Evolutionary conservation across 2,113 vertebrate species (phyloP).

Genomic region (Xiphias gladius): DNA sequence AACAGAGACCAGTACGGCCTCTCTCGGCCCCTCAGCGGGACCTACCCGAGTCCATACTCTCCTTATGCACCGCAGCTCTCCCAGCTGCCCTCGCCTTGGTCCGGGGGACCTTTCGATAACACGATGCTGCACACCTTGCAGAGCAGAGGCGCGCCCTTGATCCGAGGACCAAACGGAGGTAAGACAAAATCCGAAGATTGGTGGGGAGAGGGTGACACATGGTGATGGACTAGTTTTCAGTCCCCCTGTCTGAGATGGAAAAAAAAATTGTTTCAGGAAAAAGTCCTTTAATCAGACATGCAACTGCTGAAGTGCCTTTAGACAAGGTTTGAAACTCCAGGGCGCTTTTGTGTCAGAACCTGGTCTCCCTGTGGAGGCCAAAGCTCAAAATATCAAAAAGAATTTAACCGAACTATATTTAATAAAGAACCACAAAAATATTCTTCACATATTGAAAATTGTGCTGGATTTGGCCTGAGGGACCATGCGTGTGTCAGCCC

Average conservation of each 20-base stretch:
- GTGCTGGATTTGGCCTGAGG: neutral
- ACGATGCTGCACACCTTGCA: slow-evolving; percentile 96
- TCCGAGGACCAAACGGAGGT: slow-evolving; percentile 94
- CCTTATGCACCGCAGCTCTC: slow-evolving; percentile 92
- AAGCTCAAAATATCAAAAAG: neutral
- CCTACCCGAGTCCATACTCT: slow-evolving; percentile 92
- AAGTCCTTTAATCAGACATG: neutral
- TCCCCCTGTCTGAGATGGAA: neutral
- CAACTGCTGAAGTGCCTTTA: neutral
- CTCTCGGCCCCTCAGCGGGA: slow-evolving; percentile 89
- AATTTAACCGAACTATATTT: neutral
- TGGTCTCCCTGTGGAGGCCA: neutral
- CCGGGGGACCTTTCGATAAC: slow-evolving; percentile 91
- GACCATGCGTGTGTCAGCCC: neutral
- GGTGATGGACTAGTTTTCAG: neutral
- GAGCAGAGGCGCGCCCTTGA: slow-evolving; percentile 89
- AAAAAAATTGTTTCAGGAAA: neutral
- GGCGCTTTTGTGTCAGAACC: neutral
- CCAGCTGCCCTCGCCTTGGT: slow-evolving; percentile 92
- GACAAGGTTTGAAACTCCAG: neutral
- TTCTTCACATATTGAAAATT: neutral
- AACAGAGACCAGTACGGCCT: slow-evolving; percentile 94
- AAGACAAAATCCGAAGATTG: slow-evolving; percentile 53
- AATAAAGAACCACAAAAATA: neutral
- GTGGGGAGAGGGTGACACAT: too few relatives aligned